Conservation (phyloP, 30 jellyfish, hydroid and myxozoan genomes). For the Catostylus mosaicus region DNA sequence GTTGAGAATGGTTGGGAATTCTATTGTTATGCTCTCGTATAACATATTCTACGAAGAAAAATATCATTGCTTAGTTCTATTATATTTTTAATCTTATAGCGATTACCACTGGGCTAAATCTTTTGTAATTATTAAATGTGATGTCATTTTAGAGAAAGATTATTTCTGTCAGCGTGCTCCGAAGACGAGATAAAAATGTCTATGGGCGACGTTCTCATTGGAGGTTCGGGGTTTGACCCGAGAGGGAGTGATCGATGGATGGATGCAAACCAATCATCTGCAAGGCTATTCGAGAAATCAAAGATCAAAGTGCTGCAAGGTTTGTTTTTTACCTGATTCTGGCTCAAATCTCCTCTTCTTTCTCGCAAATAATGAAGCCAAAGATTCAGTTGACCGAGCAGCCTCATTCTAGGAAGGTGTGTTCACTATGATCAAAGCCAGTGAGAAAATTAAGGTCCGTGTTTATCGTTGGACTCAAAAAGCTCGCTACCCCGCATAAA, state of each 20-base stretch:
- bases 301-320: conserved; percentile 96
- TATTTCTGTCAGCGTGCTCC: neutral
- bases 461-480: no score
- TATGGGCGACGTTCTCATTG: conserved; percentile 79
- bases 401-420: no score
- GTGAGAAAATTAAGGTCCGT: no score
- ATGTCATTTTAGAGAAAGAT: neutral
- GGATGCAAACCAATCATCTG: conserved; percentile 98
- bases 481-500: no score
- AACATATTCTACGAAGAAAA: no score
- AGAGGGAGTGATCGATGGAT: conserved; percentile 98
- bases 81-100: neutral
- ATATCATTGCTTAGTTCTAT: no score
- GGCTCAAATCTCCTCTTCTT: no score
- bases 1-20: no score
- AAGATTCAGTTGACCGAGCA: no score
- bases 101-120: neutral
- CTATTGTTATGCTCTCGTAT: neutral
- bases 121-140: neutral
- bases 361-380: no score
- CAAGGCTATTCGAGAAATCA: conserved; percentile 91
- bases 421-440: no score
- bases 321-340: no score
- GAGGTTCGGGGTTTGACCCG: conserved; percentile 76
- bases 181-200: conserved; percentile 41